A percentile compares a stretch with the other conserved stretches of the same genome.
Conservation (phyloP, 2,113 vertebrate species). For the Calonectris borealis region DNA sequence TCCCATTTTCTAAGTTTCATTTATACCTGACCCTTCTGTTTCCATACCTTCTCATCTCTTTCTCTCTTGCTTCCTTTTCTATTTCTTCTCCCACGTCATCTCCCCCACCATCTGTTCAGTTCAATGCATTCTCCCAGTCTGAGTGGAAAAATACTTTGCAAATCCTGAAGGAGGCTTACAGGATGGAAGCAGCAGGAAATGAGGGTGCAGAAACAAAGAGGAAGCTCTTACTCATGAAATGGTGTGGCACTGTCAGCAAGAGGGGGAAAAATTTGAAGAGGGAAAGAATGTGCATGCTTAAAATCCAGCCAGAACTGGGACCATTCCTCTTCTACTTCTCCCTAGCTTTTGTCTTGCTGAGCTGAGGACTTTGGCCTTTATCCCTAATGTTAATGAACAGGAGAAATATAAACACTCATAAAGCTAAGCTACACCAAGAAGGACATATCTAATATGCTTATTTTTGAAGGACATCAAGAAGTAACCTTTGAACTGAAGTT, state of each 20-base stretch:
- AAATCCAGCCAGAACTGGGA: not conserved
- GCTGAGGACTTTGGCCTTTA: not conserved
- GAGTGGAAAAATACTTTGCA: not conserved
- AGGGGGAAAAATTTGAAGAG: not conserved
- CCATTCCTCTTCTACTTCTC: not conserved
- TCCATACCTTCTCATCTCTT: not conserved
- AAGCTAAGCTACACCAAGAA: not conserved
- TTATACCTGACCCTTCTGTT: not conserved
- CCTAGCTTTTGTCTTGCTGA: not conserved
- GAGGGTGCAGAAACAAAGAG: constrained; percentile 20
- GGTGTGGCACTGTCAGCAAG: not conserved
- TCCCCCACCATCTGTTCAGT: not conserved
- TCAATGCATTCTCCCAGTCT: not conserved
- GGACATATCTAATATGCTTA: not conserved
- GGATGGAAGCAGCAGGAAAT: constrained; percentile 12
- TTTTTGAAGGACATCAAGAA: not conserved
- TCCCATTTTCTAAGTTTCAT: not conserved
- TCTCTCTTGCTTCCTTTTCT: not conserved
- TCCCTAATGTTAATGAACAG: not conserved
- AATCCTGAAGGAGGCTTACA: not conserved
- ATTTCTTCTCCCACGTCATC: not conserved
- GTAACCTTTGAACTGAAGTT: constrained; percentile 20
- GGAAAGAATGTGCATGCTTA: not conserved
- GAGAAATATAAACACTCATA: not conserved
- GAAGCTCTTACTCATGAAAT: constrained; percentile 3